Evolutionary conservation across 2,797 vertebrate species (phyloP).

Genomic region (Todus mexicanus): DNA sequence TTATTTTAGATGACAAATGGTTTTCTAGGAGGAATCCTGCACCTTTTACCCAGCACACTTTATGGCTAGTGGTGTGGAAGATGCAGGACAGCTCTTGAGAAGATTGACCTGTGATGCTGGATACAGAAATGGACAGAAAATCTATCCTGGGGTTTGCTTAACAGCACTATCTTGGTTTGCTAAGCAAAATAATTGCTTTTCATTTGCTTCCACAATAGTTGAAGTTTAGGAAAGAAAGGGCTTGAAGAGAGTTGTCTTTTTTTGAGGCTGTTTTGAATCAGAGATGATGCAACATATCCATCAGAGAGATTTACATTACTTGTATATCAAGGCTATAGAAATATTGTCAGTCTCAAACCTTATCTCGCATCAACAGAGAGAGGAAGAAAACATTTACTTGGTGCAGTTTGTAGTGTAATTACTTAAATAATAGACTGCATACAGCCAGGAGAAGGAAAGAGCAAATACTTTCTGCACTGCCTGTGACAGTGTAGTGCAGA

Average conservation of each 20-base stretch:
- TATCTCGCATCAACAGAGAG: not conserved
- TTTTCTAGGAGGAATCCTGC: not conserved
- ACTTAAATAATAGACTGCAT: constrained; percentile 39
- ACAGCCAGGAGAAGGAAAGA: constrained; percentile 27
- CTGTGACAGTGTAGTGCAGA: not conserved
- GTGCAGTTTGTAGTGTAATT: constrained; percentile 30
- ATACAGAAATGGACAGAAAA: not conserved
- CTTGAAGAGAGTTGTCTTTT: not conserved
- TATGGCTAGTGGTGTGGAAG: not conserved
- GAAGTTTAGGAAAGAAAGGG: not conserved
- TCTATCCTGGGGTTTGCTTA: not conserved
- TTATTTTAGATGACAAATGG: not conserved
- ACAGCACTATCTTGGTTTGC: not conserved
- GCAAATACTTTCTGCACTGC: constrained; percentile 1
- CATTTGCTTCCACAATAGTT: not conserved
- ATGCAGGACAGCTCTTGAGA: not conserved
- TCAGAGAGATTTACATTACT: constrained; percentile 1
- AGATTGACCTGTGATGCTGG: not conserved
- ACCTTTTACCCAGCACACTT: not conserved
- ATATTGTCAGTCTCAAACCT: not conserved
- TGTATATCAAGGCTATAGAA: constrained; percentile 2
- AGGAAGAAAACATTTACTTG: constrained; percentile 23
- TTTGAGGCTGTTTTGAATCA: not conserved
- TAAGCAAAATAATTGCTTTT: not conserved
- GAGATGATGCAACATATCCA: not conserved